Base-by-base conservation (phyloP, 2,113 vertebrate genomes). In the chimpanzee (Pan troglodytes) region DNA sequence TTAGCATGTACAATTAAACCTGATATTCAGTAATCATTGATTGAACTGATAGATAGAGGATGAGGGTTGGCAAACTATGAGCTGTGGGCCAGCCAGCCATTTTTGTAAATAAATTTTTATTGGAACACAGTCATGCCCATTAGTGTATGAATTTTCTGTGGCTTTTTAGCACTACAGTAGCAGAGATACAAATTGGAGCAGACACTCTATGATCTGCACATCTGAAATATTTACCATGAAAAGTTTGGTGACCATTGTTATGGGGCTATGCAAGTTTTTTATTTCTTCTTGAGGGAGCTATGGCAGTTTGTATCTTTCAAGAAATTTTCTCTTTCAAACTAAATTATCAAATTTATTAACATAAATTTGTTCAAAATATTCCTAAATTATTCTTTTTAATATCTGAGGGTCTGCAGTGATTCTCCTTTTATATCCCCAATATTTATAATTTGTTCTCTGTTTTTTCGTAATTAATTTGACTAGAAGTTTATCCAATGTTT, bases 31-130 rank as follows among this genome's bases (percentile, higher is more conserved):
- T 43, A 59, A 81, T 94, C 27, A 73, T 64, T 45, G 45, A 35
- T 8, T 82, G 52, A 86, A 87, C 55, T 64, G n/a, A 72, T 75
- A 55, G 68, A 52, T 81, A 32, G 18, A 92, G 50, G 11, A 48
- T 6, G 90, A 75, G 40, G 8, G 4, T 89, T 64, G 5, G 57
- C 20, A 90, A 93, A 80, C 22, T 73, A 6, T 80, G 8, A n/a
- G 3, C 43, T 70, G 30, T 38, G 32, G 50, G 43, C n/a, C n/a
- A 78, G 23, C 13, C 8, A 22, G 55, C 38, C 59, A 35, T 80
- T 92, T 81, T 67, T 35, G 48, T 52, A 89, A 81, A 64, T 87
- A 93, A 38, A 40, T 72, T 55, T 81, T 96, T 89, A 70, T 81
- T 95, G 27, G 64, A 76, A 81, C 3, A 38, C 22, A 76, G 30